Conservation (phyloP, 2,888 invertebrate species). For the Meta bourneti region DNA sequence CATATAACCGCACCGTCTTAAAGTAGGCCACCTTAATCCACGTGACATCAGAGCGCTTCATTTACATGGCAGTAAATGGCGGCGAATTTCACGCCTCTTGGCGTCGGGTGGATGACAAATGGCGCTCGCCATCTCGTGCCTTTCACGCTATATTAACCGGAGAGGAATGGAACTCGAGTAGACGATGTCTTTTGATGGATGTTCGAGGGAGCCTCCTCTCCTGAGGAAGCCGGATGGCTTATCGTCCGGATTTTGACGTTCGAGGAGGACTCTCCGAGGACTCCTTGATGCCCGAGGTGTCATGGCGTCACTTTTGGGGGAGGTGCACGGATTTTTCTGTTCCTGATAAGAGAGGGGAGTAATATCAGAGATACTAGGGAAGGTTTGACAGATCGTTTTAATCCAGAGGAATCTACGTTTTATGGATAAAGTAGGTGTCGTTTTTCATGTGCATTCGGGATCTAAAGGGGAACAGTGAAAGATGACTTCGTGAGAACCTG, state of each 20-base stretch:
- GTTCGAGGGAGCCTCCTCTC: neutral
- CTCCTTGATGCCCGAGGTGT: neutral
- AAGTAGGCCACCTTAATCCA: neutral
- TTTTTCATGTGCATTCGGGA: too few species aligned
- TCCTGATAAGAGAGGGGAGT: neutral
- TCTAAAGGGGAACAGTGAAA: too few species aligned
- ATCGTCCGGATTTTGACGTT: neutral
- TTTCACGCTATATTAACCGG: conserved; percentile 36
- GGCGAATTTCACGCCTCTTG: conserved; percentile 31
- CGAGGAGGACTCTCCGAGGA: neutral
- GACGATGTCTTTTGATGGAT: conserved; percentile 7
- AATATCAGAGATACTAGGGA: too few species aligned
- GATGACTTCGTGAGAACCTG: too few species aligned
- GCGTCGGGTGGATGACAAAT: conserved; percentile 40
- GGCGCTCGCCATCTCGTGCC: neutral
- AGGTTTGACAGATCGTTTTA: too few species aligned
- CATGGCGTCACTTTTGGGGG: neutral
- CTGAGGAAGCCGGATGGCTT: neutral
- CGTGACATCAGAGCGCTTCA: neutral
- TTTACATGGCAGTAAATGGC: conserved; percentile 37
- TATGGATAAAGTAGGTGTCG: too few species aligned
- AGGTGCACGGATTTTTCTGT: neutral
- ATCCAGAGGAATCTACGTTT: too few species aligned
- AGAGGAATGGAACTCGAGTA: conserved; percentile 6
- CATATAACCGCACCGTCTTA: too few species aligned